A percentile compares a stretch with the other conserved stretches of the same genome.
Conservation (phyloP, 2,888 invertebrate genomes). For the Monopis laevigella region DNA sequence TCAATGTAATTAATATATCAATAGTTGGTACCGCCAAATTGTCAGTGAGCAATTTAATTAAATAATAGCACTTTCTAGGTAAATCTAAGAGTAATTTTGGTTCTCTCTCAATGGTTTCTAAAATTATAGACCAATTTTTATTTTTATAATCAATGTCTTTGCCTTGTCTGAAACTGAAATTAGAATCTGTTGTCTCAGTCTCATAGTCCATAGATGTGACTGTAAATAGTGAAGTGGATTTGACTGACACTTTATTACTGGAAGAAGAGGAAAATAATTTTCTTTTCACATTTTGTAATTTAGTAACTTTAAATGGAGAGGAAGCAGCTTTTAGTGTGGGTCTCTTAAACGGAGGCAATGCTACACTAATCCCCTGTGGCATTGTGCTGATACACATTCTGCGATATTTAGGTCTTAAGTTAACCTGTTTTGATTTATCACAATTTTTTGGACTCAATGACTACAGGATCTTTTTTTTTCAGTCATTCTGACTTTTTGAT, state of each 20-base stretch:
- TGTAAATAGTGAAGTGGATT: neutral
- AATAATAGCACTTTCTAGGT: constrained; percentile 9
- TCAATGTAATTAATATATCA: constrained; percentile 13
- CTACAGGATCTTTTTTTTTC: no score
- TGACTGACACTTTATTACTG: neutral
- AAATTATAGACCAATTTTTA: neutral
- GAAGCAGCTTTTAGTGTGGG: neutral
- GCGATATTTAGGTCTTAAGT: neutral
- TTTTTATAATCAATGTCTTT: neutral
- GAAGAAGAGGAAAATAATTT: no score
- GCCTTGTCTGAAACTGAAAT: neutral
- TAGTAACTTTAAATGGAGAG: neutral
- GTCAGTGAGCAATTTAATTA: constrained; percentile 12
- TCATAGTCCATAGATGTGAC: neutral
- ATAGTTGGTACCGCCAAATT: constrained; percentile 7
- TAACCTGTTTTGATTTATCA: neutral
- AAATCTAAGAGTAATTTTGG: constrained; percentile 4
- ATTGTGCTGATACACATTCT: neutral
- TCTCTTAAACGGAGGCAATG: neutral
- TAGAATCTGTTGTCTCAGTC: neutral
- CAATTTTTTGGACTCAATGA: neutral
- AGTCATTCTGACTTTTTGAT: no score
- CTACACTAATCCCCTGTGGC: neutral
- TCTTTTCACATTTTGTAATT: no score
- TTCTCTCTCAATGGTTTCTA: constrained; percentile 2